Percentiles rank a stretch among this genome's conserved stretches.
phyloP scores from a whole-genome alignment of 2,113 vertebrate genomes.

The Protomyctophum bolini region DNA sequence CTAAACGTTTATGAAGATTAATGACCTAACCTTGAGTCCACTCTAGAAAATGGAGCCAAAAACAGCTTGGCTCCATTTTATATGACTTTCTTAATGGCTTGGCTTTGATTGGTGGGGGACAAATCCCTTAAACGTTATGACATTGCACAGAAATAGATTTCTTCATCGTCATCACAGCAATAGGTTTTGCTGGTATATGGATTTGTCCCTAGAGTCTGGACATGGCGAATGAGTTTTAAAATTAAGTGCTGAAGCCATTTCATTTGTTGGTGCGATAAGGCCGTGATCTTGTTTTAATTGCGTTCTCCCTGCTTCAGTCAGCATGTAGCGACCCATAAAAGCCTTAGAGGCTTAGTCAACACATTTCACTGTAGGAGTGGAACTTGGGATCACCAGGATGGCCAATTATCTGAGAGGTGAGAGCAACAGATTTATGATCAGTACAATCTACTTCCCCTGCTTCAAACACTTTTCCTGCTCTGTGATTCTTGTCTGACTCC shows the following conservation, averaged over 20 bases:
- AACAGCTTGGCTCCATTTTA: no score
- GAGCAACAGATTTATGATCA: conserved; percentile 34
- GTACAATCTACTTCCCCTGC: conserved; percentile 17
- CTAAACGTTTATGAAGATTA: background rate
- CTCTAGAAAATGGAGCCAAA: background rate
- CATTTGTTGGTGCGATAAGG: conserved; percentile 22
- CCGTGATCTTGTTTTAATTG: conserved; percentile 34
- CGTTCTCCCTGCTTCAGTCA: conserved; percentile 49
- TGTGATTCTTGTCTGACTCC: conserved; percentile 38
- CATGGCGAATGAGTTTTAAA: conserved; percentile 50
- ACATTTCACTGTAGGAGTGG: conserved; percentile 29
- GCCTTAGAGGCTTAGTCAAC: conserved; percentile 56
- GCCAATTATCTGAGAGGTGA: conserved; percentile 56
- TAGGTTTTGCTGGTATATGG: conserved; percentile 1
- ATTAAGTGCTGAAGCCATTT: conserved; percentile 1
- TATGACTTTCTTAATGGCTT: background rate
- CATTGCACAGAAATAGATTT: conserved; percentile 6
- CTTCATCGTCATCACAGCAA: conserved; percentile 19
- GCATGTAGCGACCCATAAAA: conserved; percentile 63
- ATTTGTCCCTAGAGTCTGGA: conserved; percentile 29
- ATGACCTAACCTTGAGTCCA: background rate
- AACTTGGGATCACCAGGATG: conserved; percentile 46
- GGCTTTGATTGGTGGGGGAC: background rate
- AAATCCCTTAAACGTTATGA: background rate
- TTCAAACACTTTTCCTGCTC: conserved; percentile 32